These are phyloP conservation scores for Furcula furcula DNA, from an alignment of 2,888 invertebrate species.

Conservation along the genomic window DNA sequence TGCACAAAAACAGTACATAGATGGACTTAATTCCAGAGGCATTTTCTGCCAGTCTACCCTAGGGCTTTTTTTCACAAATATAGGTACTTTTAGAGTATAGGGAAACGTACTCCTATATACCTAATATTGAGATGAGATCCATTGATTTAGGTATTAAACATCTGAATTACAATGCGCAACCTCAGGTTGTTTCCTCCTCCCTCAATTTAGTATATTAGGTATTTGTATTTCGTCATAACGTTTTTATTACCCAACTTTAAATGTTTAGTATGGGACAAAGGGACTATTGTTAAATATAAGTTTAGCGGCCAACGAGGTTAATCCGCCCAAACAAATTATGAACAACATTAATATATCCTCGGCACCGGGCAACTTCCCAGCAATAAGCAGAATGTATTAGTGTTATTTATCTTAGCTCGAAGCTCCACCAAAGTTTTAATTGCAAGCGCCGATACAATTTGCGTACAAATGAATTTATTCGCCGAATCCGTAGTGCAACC, in stretches of 20 bases:
- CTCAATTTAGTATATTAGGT: too few relatives aligned
- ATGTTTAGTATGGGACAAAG: slow-evolving; percentile 53
- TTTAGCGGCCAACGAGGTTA: slow-evolving; percentile 66
- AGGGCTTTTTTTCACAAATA: too few relatives aligned
- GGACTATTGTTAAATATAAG: slow-evolving; percentile 59
- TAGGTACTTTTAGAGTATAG: too few relatives aligned
- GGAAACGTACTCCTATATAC: too few relatives aligned
- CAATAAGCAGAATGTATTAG: slow-evolving; percentile 81
- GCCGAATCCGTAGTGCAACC: slow-evolving; percentile 77
- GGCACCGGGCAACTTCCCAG: slow-evolving; percentile 74
- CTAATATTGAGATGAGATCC: too few relatives aligned
- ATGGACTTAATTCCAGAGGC: too few relatives aligned
- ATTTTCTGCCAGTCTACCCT: too few relatives aligned
- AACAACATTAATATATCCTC: slow-evolving; percentile 80
- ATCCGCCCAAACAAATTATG: slow-evolving; percentile 78
- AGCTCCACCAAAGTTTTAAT: slow-evolving; percentile 81
- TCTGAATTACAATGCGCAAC: too few relatives aligned
- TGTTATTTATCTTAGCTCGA: slow-evolving; percentile 80
- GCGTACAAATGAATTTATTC: slow-evolving; percentile 82
- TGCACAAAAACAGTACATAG: too few relatives aligned
- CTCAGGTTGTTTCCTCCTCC: too few relatives aligned
- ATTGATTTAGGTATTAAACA: too few relatives aligned
- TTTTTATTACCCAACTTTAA: slow-evolving; percentile 34
- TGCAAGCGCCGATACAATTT: slow-evolving; percentile 82
- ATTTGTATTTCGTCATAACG: slow-evolving; percentile 11